Percentiles rank a stretch among this genome's conserved stretches.
phyloP scores from a whole-genome alignment of 2,888 invertebrate genomes.

The Cheilosia soror region DNA sequence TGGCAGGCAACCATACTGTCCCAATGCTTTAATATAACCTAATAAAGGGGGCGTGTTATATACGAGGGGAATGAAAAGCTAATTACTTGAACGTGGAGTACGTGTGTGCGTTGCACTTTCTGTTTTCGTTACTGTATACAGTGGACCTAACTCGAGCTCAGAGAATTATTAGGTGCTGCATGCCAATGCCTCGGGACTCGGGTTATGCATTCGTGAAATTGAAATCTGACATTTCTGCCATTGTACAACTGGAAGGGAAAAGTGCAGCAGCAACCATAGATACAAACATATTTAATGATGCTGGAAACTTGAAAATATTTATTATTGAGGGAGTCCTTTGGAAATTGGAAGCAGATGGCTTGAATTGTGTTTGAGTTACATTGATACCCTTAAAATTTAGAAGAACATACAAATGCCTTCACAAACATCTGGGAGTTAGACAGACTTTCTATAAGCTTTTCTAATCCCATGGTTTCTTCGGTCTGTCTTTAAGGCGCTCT shows the following conservation, averaged over 20 bases:
- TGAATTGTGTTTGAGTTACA: too few relatives aligned
- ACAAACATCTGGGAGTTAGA: too few relatives aligned
- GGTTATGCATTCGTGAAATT: slow-evolving; percentile 3
- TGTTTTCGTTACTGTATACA: slow-evolving; percentile 23
- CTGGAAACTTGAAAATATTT: too few relatives aligned
- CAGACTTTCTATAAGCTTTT: too few relatives aligned
- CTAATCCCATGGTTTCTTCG: too few relatives aligned
- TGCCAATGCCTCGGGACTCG: not conserved
- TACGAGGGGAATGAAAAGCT: slow-evolving; percentile 39
- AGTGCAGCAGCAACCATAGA: not conserved
- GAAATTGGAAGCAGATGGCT: too few relatives aligned
- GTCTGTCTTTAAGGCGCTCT: too few relatives aligned
- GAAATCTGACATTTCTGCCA: not conserved
- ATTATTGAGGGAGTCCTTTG: too few relatives aligned
- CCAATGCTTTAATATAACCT: slow-evolving; percentile 55
- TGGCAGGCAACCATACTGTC: slow-evolving; percentile 23
- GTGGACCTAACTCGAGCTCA: slow-evolving; percentile 28
- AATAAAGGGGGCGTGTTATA: slow-evolving; percentile 30
- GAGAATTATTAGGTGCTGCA: not conserved
- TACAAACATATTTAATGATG: too few relatives aligned
- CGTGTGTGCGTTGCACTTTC: slow-evolving; percentile 20
- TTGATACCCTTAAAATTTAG: too few relatives aligned
- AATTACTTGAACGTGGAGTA: slow-evolving; percentile 35
- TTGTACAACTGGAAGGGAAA: not conserved
- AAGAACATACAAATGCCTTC: too few relatives aligned